Base-by-base conservation (phyloP, 1,140 invertebrate genomes). In the Idris sp. region DNA sequence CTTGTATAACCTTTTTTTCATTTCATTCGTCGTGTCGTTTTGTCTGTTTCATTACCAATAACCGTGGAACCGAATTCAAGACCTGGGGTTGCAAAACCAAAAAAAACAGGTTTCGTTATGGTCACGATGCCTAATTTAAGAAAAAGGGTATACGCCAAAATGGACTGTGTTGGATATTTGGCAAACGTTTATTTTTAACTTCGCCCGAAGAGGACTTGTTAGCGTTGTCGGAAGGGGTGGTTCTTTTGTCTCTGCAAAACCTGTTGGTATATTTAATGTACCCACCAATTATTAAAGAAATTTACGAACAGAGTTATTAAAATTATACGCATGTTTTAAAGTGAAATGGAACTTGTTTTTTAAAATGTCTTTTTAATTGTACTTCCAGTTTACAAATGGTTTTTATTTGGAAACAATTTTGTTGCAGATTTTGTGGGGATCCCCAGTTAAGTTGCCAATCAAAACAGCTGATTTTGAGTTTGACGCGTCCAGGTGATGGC, bases 51-150 rank as follows among this genome's bases (percentile, higher is more conserved):
- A 53, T 64, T 56, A 30, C 59, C 51, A 69, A 75, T 64, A 59
- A 69, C 40, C 74, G 67, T 65, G 67, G 40, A 71, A 58, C 73
- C 64, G n/a, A n/a, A n/a, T n/a, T n/a, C n/a, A 33, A 30, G 13
- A 35, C 35, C 36, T 13, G 44, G 64, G 43, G 58, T 46, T 28
- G 28, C n/a, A 53, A 51, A 31, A n/a, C n/a, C n/a, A n/a, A 62
- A 61, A 72, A 28, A 48, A 76, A 71, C 74, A 73, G 62, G 68
- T 72, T 76, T 73, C 40, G 61, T 48, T 54, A 46, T 69, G 74
- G 61, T 56, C 56, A 43, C 38, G 74, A 73, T 67, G 68, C 56
- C 74, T 76, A 68, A 76, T 76, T 76, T 72, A 49, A 30, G 58
- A 53, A 68, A 77, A 77, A 73, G 62, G 61, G 28, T 64, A 46